Conservation (phyloP, 1,140 invertebrate species). For the Neodiprion lecontei region DNA sequence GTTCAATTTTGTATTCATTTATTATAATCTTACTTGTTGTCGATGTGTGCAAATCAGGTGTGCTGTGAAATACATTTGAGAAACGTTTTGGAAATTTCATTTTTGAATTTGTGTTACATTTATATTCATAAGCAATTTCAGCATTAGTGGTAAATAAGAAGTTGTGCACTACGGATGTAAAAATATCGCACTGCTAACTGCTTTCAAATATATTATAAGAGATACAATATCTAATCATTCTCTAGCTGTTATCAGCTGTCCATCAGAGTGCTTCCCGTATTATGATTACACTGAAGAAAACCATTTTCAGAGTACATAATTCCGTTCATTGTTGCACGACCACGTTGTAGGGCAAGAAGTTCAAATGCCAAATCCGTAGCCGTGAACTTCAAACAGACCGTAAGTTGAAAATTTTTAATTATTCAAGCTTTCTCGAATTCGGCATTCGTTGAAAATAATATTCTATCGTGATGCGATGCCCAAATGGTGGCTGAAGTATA, state of each 20-base stretch:
- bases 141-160: neutral
- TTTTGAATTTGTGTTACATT: neutral
- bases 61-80: neutral
- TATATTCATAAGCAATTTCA: neutral
- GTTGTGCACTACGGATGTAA: neutral
- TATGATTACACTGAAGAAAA: neutral
- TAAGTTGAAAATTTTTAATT: too few relatives aligned
- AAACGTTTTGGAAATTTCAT: neutral
- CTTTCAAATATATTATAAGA: neutral
- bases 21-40: neutral
- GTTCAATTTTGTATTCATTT: too few relatives aligned
- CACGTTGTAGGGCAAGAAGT: too few relatives aligned
- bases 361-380: too few relatives aligned
- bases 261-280: neutral
- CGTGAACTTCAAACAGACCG: too few relatives aligned
- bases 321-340: too few relatives aligned
- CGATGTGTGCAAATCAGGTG: neutral
- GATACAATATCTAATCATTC: slow-evolving; percentile 6
- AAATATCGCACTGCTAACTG: neutral
- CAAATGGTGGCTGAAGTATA: too few relatives aligned
- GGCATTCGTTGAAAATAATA: too few relatives aligned
- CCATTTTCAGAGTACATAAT: too few relatives aligned
- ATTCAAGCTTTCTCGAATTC: too few relatives aligned
- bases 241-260: neutral
- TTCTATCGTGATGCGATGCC: too few relatives aligned